Conservation (phyloP, 1,140 invertebrate species). For the Himalopsyche phryganea region DNA sequence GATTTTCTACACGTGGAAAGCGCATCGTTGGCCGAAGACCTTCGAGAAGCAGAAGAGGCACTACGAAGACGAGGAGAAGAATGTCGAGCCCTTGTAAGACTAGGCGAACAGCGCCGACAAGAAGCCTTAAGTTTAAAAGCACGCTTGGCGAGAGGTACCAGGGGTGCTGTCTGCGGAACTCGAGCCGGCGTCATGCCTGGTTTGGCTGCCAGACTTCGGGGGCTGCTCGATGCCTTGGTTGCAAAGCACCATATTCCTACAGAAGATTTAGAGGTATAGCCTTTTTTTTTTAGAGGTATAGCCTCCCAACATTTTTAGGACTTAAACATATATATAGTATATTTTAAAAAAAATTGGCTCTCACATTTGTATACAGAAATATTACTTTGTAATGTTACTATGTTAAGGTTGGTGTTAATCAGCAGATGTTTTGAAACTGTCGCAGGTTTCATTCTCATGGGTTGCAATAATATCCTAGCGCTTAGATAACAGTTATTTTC, state of each 20-base stretch:
- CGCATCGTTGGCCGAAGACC: constrained; percentile 64
- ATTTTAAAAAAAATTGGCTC: no score
- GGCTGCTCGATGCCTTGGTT: constrained; percentile 67
- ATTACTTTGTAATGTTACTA: no score
- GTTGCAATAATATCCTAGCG: no score
- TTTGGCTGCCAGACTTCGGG: constrained; percentile 64
- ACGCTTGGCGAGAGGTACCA: constrained; percentile 64
- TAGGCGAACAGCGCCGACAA: constrained; percentile 73
- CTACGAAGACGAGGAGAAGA: constrained; percentile 64
- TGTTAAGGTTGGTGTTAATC: no score
- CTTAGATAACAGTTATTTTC: no score
- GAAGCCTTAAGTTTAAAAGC: constrained; percentile 57
- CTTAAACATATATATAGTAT: no score
- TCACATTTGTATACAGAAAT: no score
- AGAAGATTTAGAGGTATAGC: constrained; percentile 67
- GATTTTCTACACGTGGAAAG: constrained; percentile 78
- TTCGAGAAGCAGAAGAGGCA: constrained; percentile 62
- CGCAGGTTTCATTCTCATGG: no score
- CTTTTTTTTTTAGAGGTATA: no score
- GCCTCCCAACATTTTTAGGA: no score
- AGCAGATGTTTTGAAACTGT: no score
- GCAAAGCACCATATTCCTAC: constrained; percentile 70
- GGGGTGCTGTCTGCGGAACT: constrained; percentile 55
- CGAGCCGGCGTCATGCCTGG: constrained; percentile 70
- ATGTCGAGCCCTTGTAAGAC: constrained; percentile 70